phyloP scores from a whole-genome alignment of 2,113 vertebrate genomes.

The Tiliqua scincoides region DNA sequence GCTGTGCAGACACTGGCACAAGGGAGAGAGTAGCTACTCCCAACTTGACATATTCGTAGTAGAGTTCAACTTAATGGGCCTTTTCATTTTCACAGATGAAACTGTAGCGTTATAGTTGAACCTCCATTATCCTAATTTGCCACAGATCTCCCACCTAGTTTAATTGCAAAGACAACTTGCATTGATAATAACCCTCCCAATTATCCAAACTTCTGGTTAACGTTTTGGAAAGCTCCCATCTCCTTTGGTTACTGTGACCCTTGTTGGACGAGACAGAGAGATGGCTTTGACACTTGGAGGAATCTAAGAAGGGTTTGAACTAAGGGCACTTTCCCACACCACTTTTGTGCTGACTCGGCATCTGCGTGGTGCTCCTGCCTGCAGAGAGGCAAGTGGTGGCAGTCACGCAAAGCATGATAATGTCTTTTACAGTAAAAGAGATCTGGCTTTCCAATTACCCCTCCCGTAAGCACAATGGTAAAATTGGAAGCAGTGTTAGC shows the following conservation, averaged over 20 bases:
- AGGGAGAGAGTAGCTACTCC: too few relatives aligned
- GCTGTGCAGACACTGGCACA: too few relatives aligned
- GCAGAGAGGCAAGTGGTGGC: neutral
- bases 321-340: neutral
- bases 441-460: neutral
- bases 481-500: neutral
- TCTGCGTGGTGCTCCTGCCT: neutral
- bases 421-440: neutral
- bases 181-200: neutral
- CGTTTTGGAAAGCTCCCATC: neutral
- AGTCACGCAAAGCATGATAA: neutral
- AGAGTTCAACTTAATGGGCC: neutral
- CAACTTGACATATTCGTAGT: neutral
- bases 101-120: neutral
- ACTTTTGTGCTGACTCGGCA: neutral
- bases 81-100: neutral
- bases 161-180: neutral
- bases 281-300: neutral
- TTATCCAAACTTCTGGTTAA: neutral
- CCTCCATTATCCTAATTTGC: neutral
- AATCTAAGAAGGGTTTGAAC: neutral
- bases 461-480: neutral
- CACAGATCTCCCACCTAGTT: neutral
- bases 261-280: neutral
- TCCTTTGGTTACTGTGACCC: neutral